Conservation (phyloP, 2,888 invertebrate genomes). For the Stenoptilia bipunctidactyla region DNA sequence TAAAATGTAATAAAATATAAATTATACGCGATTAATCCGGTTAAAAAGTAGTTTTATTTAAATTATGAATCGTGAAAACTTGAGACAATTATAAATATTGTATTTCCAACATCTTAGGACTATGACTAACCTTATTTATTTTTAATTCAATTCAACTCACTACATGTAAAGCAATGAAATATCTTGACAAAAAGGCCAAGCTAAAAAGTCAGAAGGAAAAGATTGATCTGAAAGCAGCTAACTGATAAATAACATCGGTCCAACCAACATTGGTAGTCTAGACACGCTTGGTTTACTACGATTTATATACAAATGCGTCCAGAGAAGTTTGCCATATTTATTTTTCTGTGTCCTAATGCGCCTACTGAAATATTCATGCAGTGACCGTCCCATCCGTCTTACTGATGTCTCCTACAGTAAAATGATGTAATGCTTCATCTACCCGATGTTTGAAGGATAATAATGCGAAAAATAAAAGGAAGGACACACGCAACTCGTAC, state of each 20-base stretch:
- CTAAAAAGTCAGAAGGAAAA: conserved; percentile 16
- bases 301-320: conserved; percentile 64
- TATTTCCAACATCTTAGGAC: too few relatives aligned
- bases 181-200: too few relatives aligned
- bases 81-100: too few relatives aligned
- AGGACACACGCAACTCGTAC: neutral
- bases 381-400: conserved; percentile 58
- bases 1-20: too few relatives aligned
- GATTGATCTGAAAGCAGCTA: conserved; percentile 38
- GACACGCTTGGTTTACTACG: conserved; percentile 49
- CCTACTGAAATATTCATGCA: conserved; percentile 64
- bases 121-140: too few relatives aligned
- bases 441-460: conserved; percentile 5
- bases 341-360: conserved; percentile 63
- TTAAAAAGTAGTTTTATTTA: too few relatives aligned
- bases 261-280: conserved; percentile 39
- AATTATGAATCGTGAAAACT: too few relatives aligned
- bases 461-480: conserved; percentile 1
- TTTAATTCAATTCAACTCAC: too few relatives aligned
- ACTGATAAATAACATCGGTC: conserved; percentile 46
- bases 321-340: conserved; percentile 59
- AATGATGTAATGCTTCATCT: conserved; percentile 34
- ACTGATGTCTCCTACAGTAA: conserved; percentile 48
- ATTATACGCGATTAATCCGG: too few relatives aligned
- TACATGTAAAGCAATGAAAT: too few relatives aligned